Base-by-base conservation (phyloP, 2,888 invertebrate genomes). In the Cosmia trapezina region DNA sequence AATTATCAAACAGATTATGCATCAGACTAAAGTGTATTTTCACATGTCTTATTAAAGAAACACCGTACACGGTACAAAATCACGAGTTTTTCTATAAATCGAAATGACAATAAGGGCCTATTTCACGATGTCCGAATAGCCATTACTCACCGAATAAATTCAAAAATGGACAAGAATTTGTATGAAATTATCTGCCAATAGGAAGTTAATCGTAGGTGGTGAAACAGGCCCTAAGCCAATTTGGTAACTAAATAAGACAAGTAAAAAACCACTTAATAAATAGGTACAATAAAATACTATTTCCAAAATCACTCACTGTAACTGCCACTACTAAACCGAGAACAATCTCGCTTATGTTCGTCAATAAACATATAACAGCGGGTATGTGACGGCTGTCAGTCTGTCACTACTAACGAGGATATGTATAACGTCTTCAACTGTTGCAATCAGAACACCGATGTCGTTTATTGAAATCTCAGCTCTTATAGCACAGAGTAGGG, bases 401-500 rank as follows among this genome's bases (percentile, higher is more conserved):
- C 89, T 91, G 92, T 92, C 91, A 90, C 89, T 81, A 83, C 91
- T 92, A 93, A 92, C 92, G 89, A 89, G 89, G 90, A 89, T 87
- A 89, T 89, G 91, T 89, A 88, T 89, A 89, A 84, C 84, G 82
- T 87, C 86, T 88, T 87, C 85, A 86, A 87, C 87, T 84, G 90
- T 85, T 77, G 92, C 94, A 95, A 95, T 95, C 94, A 93, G 91
- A 89, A 88, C 85, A 88, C 90, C 90, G 89, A 92, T 91, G 91
- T 88, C 92, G 91, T 94, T 94, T 95, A 95, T 95, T 95, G 95
- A 95, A 95, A 95, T 94, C 94, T 94, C 93, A 91, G 93, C 91
- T 88, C 89, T 89, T 84, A 78, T 37, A 41, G n/a, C 17, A 85
- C 73, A 95, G 95, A 91, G 88, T 87, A 92, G 60, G 47, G 54